Evolutionary conservation across 2,113 vertebrate genomes (phyloP).

Genomic region (Naja naja): DNA sequence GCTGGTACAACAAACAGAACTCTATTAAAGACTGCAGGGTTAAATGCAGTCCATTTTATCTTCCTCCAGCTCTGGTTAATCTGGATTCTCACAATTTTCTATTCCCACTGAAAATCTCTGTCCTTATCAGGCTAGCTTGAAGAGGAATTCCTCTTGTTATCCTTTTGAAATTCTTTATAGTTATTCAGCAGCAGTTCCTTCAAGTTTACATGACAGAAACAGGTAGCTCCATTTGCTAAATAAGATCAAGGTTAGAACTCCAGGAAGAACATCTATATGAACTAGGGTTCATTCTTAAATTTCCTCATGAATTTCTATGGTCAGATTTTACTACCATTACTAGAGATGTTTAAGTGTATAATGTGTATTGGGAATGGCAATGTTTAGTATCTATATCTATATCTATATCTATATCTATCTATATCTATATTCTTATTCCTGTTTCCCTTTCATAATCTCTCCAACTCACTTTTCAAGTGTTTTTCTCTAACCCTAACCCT

Average conservation of each 20-base stretch:
- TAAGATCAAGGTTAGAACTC: not conserved
- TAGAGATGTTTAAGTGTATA: not conserved
- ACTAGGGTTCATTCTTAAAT: not conserved
- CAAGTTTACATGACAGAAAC: not conserved
- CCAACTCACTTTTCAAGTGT: not conserved
- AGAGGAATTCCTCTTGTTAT: not conserved
- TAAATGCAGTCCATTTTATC: not conserved
- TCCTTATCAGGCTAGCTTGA: not conserved
- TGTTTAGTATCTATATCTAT: not conserved
- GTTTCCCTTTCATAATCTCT: not conserved
- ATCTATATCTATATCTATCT: not conserved
- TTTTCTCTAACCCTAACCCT: not conserved
- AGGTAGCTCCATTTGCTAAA: not conserved
- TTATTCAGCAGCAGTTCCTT: not conserved
- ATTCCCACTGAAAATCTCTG: not conserved
- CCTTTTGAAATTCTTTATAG: not conserved
- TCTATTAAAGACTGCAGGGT: not conserved
- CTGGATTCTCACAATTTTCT: not conserved
- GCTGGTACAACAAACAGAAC: not conserved
- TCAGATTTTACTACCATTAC: not conserved
- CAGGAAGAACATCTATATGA: not conserved
- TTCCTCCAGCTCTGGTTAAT: not conserved
- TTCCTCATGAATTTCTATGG: not conserved
- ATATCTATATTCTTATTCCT: not conserved
- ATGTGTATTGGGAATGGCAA: not conserved